phyloP scores from a whole-genome alignment of 2,888 invertebrate genomes.

The Ichneumoninae sp. region DNA sequence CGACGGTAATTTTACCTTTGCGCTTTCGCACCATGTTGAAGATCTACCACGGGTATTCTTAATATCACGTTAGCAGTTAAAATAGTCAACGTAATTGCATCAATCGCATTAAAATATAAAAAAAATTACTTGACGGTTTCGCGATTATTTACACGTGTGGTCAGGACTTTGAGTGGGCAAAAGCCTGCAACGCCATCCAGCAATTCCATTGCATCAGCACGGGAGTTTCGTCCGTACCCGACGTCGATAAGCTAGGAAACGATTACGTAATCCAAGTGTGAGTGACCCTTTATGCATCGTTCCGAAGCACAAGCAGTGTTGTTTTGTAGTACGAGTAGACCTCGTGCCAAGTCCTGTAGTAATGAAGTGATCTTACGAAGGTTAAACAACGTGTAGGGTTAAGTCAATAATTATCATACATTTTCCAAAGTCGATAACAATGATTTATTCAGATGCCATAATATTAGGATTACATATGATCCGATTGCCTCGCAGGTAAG shows the following conservation, averaged over 20 bases:
- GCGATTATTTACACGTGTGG: conserved; percentile 30
- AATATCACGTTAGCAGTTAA: background rate
- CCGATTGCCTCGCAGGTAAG: conserved; percentile 35
- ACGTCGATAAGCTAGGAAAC: conserved; percentile 5
- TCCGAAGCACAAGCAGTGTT: background rate
- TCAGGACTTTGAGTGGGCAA: background rate
- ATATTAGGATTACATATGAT: conserved; percentile 57
- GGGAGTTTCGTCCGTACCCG: background rate
- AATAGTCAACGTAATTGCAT: background rate
- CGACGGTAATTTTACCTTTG: conserved; percentile 49
- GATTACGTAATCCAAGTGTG: background rate
- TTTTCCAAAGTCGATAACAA: conserved; percentile 63
- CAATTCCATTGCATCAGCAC: background rate
- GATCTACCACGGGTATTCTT: background rate
- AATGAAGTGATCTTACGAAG: background rate
- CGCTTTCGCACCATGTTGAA: conserved; percentile 61
- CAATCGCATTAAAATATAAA: background rate
- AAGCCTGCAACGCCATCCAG: conserved; percentile 1
- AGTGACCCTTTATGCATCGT: background rate
- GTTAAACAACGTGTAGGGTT: background rate
- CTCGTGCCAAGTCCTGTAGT: background rate
- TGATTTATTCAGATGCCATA: conserved; percentile 65
- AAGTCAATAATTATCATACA: background rate
- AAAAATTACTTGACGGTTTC: conserved; percentile 16
- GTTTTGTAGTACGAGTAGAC: background rate